A percentile compares a stretch with the other conserved stretches of the same genome.
Conservation (phyloP, 2,888 invertebrate genomes). For the Argyra leucocephala region DNA sequence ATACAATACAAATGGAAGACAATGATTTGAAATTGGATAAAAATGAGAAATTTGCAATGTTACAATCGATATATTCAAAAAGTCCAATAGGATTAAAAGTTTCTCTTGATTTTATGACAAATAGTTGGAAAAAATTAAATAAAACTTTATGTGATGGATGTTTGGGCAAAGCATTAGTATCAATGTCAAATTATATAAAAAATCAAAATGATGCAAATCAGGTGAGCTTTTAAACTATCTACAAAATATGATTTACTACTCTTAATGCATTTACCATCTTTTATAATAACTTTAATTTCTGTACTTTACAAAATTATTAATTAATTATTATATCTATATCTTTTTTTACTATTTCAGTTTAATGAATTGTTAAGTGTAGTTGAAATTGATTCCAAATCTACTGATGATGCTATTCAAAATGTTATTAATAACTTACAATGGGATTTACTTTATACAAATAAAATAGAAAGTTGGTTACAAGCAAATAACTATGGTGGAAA, state of each 20-base stretch:
- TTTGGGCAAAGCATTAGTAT: neutral
- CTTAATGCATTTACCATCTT: too few relatives aligned
- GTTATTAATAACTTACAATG: constrained; percentile 1
- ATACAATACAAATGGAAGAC: neutral
- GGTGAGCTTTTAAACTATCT: neutral
- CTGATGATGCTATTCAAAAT: neutral
- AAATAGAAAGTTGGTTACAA: neutral
- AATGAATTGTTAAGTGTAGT: neutral
- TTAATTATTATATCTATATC: too few relatives aligned
- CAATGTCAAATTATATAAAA: neutral
- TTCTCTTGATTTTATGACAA: neutral
- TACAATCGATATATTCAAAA: neutral
- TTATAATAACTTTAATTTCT: too few relatives aligned
- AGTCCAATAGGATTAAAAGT: neutral
- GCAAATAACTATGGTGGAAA: neutral
- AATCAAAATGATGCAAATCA: neutral
- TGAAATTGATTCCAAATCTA: neutral
- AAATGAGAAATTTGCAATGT: neutral
- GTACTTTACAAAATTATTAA: too few relatives aligned
- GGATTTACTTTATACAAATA: neutral
- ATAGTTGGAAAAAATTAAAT: neutral
- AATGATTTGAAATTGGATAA: neutral
- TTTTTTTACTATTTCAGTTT: neutral
- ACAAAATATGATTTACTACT: too few relatives aligned
- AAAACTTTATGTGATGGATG: neutral